phyloP scores from a whole-genome alignment of 2,113 vertebrate species.

The Labeo catla region DNA sequence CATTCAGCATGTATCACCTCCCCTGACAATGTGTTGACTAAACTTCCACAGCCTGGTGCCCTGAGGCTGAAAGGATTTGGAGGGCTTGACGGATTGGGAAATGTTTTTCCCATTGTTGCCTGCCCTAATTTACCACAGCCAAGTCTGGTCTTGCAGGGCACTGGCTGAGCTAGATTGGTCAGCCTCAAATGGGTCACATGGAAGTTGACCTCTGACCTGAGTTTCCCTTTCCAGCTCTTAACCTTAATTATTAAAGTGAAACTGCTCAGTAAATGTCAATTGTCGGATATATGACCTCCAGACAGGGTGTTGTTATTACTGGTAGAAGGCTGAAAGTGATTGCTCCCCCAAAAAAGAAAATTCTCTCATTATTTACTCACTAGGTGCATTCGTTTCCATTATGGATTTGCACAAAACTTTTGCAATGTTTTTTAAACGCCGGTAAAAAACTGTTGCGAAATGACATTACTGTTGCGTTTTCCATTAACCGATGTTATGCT shows the following conservation, averaged over 20 bases:
- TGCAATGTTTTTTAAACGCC: too few species aligned
- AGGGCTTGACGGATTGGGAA: constrained; percentile 42
- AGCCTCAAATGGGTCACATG: constrained; percentile 28
- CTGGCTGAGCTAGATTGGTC: constrained; percentile 38
- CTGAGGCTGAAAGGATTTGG: constrained; percentile 30
- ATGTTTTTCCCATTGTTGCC: constrained; percentile 45
- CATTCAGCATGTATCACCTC: constrained; percentile 30
- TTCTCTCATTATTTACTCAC: not conserved
- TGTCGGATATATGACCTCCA: not conserved
- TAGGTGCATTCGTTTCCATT: too few species aligned
- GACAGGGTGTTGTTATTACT: not conserved
- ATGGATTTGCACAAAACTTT: too few species aligned
- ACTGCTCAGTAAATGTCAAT: not conserved
- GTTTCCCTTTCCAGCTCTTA: constrained; percentile 24
- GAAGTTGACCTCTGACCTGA: not conserved
- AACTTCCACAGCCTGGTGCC: constrained; percentile 39
- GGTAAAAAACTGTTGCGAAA: too few species aligned
- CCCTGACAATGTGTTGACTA: constrained; percentile 40
- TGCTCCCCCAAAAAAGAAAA: not conserved
- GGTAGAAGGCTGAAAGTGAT: not conserved
- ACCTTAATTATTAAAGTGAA: constrained; percentile 7
- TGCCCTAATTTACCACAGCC: constrained; percentile 50
- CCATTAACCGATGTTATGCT: too few species aligned
- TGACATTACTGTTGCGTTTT: too few species aligned
- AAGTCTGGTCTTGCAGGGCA: constrained; percentile 38